A percentile compares a stretch with the other conserved stretches of the same genome.
Conservation (phyloP, 2,888 invertebrate genomes). For the Sinotaia quadrata region DNA sequence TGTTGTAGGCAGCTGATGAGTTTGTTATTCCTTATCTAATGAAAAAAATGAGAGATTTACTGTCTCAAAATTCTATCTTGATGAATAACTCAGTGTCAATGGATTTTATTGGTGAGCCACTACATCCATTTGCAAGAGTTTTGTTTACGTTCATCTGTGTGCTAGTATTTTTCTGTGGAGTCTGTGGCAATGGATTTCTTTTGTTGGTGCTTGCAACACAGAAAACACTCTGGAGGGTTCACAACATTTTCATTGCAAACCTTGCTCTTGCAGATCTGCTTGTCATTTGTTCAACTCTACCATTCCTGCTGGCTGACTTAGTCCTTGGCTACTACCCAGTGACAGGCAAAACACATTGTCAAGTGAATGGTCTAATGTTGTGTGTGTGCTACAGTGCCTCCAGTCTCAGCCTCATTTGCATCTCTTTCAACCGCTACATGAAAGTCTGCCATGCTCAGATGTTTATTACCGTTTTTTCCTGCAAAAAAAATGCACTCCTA, state of each 20-base stretch:
- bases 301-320: background rate
- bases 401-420: background rate
- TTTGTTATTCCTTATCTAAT: no score
- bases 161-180: background rate
- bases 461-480: background rate
- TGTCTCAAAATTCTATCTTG: no score
- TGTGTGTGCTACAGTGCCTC: background rate
- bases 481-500: background rate
- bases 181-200: background rate
- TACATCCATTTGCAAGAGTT: no score
- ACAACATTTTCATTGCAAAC: conserved; percentile 11
- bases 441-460: background rate
- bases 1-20: no score
- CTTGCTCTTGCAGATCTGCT: conserved; percentile 3
- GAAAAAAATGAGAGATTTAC: no score
- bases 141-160: no score
- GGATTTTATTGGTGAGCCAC: no score
- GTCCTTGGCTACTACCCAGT: background rate
- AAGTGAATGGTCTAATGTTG: background rate
- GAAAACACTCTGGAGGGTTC: background rate
- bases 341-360: background rate
- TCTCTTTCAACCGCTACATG: conserved; percentile 2
- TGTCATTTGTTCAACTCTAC: background rate
- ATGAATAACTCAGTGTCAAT: no score
- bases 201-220: background rate